These are phyloP conservation scores for Syndactyla subalaris DNA, from an alignment of 2,797 vertebrate species.

Conservation along the genomic window DNA sequence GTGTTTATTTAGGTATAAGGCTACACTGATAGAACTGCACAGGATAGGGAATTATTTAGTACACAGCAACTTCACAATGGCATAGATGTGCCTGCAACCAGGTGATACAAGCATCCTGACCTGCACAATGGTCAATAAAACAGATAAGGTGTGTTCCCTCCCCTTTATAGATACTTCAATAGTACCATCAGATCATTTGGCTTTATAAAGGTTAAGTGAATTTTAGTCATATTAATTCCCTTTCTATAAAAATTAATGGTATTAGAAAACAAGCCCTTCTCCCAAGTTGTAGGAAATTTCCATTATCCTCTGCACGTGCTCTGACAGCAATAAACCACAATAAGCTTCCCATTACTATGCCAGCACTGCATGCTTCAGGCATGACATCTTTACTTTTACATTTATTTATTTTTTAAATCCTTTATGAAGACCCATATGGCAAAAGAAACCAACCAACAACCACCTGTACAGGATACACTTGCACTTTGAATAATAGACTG, in stretches of 20 bases:
- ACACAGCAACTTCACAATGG: background rate
- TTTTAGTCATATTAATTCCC: background rate
- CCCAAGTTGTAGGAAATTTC: conserved; percentile 20
- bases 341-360: conserved; percentile 16
- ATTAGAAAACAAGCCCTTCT: conserved; percentile 2
- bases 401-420: conserved; percentile 8
- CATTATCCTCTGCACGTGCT: background rate
- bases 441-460: background rate
- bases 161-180: background rate
- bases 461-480: background rate
- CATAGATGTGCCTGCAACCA: background rate
- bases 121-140: rapidly evolving
- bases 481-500: background rate
- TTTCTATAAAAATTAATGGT: background rate
- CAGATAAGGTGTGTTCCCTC: background rate
- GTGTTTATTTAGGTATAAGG: background rate
- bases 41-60: background rate
- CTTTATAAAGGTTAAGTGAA: background rate
- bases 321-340: conserved; percentile 34
- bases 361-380: conserved; percentile 3
- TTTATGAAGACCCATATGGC: conserved; percentile 9
- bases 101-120: background rate
- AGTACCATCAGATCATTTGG: background rate
- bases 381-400: conserved; percentile 26
- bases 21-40: background rate